Base-by-base conservation (phyloP, 2,888 invertebrate species). In the Graphium colonna region DNA sequence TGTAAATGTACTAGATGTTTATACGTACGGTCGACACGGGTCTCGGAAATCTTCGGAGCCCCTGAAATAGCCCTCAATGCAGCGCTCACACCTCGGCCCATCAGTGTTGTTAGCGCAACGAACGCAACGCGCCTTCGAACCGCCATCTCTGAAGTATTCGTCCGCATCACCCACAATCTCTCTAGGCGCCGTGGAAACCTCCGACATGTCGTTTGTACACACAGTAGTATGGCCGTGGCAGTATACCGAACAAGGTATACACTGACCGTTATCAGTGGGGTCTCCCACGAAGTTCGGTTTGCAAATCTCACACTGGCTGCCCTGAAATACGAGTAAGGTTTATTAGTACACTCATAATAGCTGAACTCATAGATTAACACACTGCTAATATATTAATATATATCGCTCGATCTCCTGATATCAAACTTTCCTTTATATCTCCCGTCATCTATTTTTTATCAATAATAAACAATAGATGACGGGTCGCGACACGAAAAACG, bases 281-380 rank as follows among this genome's bases (percentile, higher is more conserved):
- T 98, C 95, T 8, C 98, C 98, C 18, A 98, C 98, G 82, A 94
- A 98, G 52, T 97, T 90, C 0, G 96, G 95, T 73, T 95, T 93
- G 77, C 98, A 98, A 75, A 95, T 94, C 70, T 97, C 95, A 73
- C 98, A 98, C 77, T 96, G 96, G n/a, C 91, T 91, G 3, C 97
- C 98, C 93, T 94, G 73, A 8, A 75, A 71, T 9, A 17, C 28
- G 13, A 12, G 12, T 40, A n/a, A n/a, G n/a, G n/a, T n/a, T n/a
- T n/a, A n/a, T n/a, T n/a, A n/a, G n/a, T n/a, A n/a, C n/a, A n/a
- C n/a, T n/a, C n/a, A n/a, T n/a, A n/a, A n/a, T n/a, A n/a, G n/a
- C n/a, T n/a, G n/a, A n/a, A n/a, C n/a, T n/a, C n/a, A n/a, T n/a
- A n/a, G n/a, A n/a, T n/a, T n/a, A n/a, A n/a, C n/a, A n/a, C n/a